Base-by-base conservation (phyloP, 2,113 vertebrate species). In the Oryzias woworae region DNA sequence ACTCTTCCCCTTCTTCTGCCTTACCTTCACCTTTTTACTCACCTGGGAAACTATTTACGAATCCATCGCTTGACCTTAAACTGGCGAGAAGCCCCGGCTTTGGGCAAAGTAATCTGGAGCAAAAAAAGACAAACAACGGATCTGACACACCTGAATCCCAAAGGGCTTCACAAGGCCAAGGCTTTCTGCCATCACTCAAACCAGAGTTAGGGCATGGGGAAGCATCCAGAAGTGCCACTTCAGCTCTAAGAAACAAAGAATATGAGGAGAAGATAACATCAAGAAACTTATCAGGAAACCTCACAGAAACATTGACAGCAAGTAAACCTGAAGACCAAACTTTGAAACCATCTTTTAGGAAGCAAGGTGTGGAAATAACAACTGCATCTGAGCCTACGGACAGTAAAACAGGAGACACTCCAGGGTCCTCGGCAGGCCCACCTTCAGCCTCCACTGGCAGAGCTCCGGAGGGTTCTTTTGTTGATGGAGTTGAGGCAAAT, bases 21-120 rank as follows among this genome's bases (percentile, higher is more conserved):
- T 62, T 62, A 31, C 71, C 70, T 14, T 90, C 89, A 7, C 85
- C 81, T 4, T 73, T 78, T 4, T 45, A 86, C 14, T 88, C 84
- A 26, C 85, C 81, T 5, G 87, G 78, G 15, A 87, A 62, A 70
- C 46, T 66, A 20, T 62, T 75, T 61, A 20, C 6, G 0, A 73
- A 65, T 31, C 42, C 77, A 4, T 14, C 44, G 0, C 59, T 77
- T 15, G 89, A 85, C 59, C 59, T 53, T 74, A 83, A 63, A 85
- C 81, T 62, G 63, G 46, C 0, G 81, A 85, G 73, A 77, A 44
- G 59, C 13, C 28, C 52, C 3, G 46, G 41, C 31, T 52, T 56
- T 54, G 71, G 67, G 62, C 80, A 75, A 49, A 73, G 46, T 47
- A 18, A 75, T 69, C 36, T 48, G 42, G 70, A 73, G 26, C 66